Base-by-base conservation (phyloP, 2,888 invertebrate species). In the Cephus pygmeus region DNA sequence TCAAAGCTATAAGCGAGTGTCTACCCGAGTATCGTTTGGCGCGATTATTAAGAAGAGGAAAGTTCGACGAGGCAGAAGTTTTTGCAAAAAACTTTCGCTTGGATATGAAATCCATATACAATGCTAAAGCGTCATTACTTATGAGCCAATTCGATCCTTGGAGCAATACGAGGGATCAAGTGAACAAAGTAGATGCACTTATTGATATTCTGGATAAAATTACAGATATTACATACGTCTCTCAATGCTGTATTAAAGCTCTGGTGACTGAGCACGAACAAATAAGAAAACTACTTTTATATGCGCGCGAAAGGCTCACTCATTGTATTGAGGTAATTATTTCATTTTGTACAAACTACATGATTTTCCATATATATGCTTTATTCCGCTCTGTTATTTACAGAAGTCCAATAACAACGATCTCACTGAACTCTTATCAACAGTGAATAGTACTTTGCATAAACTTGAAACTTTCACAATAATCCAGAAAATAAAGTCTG, bases 1-100 rank as follows among this genome's bases (percentile, higher is more conserved):
- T 92, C 15, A 92, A 92, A 85, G 83, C 87, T 30, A 83, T 92
- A 74, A 85, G 85, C 68, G 92, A 93, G 88, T 92, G 92, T n/a
- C 87, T 90, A 69, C 92, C 93, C 0, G 92, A 92, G 79, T 87
- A 88, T 80, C 91, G 92, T 79, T 88, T 93, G 15, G 88, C 91
- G 76, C 87, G 92, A 82, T 88, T 93, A 75, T 83, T 93, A 33
- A 89, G 90, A 75, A 89, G 91, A 81, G 88, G 89, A 73, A 90
- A 91, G 82, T 93, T 92, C 83, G 91, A 92, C 12, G 92, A 92
- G 85, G 93, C 93, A 3, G 91, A 92, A 85, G 81, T 85, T 33
- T 93, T 93, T 86, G 93, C 93, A 0, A 85, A 81, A 71, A 86
- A 87, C 36, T 92, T 92, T 84, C 86, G 89, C 76, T 86, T 93